Conservation (phyloP, 2,888 invertebrate genomes). For the Chesias legatella region DNA sequence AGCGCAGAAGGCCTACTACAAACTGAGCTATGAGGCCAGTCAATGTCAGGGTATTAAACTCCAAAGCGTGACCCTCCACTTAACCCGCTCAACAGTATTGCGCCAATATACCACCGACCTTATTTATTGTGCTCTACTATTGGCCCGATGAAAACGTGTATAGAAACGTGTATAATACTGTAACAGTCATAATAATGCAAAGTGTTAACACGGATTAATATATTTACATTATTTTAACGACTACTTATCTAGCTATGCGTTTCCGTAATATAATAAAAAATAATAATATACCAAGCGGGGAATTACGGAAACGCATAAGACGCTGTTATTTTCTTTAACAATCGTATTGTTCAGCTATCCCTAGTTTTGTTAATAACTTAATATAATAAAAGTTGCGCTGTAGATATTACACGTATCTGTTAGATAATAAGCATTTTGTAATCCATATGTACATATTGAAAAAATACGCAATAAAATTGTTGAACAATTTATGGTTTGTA, state of each 20-base stretch:
- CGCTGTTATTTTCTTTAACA: slow-evolving; percentile 13
- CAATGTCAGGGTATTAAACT: slow-evolving; percentile 22
- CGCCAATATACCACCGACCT: slow-evolving; percentile 12
- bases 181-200: no score
- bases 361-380: slow-evolving; percentile 19
- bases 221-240: no score
- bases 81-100: slow-evolving; percentile 23
- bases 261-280: no score
- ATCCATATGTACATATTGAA: slow-evolving; percentile 27
- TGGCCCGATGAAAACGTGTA: no score
- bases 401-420: slow-evolving; percentile 21
- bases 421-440: slow-evolving; percentile 27
- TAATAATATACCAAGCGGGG: no score
- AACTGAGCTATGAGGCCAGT: no score
- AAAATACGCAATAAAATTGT: slow-evolving; percentile 32
- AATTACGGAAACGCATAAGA: no score
- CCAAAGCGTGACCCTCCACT: slow-evolving; percentile 20
- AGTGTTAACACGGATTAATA: no score
- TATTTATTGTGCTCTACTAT: no score
- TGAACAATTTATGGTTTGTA: slow-evolving; percentile 18
- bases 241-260: no score
- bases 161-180: no score
- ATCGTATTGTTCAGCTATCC: slow-evolving; percentile 14
- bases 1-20: no score
- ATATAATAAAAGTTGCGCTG: slow-evolving; percentile 19